Conservation (phyloP, 2,797 vertebrate species). For the Eutrigla gurnardus region DNA sequence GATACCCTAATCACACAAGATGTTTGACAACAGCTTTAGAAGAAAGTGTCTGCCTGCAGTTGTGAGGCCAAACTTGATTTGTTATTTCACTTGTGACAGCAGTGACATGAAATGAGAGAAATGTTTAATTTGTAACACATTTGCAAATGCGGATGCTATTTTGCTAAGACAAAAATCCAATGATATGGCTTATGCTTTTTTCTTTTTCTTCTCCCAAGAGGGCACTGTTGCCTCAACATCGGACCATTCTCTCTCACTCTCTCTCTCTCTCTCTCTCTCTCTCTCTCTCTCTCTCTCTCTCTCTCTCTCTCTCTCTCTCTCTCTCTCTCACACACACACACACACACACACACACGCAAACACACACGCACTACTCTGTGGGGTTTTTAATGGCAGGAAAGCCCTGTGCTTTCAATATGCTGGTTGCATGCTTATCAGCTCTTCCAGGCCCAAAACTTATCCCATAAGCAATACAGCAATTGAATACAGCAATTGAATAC, state of each 20-base stretch:
- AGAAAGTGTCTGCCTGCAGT: slow-evolving; percentile 1
- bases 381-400: slow-evolving; percentile 58
- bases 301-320: no score
- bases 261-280: neutral
- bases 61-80: neutral
- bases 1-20: neutral
- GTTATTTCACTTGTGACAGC: neutral
- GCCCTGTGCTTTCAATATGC: slow-evolving; percentile 60
- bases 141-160: slow-evolving; percentile 2
- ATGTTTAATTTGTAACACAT: neutral
- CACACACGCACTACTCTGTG: slow-evolving; percentile 23
- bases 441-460: slow-evolving; percentile 63
- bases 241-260: neutral
- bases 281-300: no score
- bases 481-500: slow-evolving; percentile 72
- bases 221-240: slow-evolving; percentile 64
- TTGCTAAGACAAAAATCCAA: slow-evolving; percentile 10
- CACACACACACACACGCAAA: slow-evolving; percentile 11
- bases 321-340: neutral
- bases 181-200: slow-evolving; percentile 17
- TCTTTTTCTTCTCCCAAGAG: slow-evolving; percentile 39
- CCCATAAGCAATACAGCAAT: slow-evolving; percentile 63
- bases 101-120: neutral
- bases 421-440: slow-evolving; percentile 71
- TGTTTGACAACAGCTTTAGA: neutral